Conservation (phyloP, 2,113 vertebrate species). For the Fregata magnificens region DNA sequence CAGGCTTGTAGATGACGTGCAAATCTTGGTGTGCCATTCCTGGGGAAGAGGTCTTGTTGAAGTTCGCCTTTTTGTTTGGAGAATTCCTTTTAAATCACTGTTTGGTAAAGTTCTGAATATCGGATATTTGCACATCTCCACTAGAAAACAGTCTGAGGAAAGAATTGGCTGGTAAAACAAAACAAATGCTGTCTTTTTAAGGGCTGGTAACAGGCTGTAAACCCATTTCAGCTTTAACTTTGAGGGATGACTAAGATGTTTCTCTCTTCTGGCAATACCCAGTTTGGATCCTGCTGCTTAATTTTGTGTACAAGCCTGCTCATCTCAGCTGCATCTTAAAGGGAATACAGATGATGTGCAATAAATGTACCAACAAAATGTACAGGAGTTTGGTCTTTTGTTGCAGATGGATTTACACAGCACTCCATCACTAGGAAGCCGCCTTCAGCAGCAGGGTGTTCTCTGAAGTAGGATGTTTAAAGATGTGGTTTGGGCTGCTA, state of each 20-base stretch:
- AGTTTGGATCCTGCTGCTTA: not conserved
- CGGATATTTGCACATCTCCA: not conserved
- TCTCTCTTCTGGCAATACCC: not conserved
- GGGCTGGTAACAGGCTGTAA: not conserved
- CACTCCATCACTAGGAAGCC: accelerated
- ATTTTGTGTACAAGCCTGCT: not conserved
- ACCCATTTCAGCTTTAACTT: not conserved
- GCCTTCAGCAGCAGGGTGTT: not conserved
- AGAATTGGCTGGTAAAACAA: not conserved
- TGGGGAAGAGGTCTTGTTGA: not conserved
- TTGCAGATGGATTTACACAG: not conserved
- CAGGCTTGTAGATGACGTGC: not conserved
- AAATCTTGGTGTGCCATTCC: not conserved
- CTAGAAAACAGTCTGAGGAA: not conserved
- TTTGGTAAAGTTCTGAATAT: not conserved
- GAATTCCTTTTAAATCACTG: not conserved
- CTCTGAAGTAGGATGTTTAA: not conserved
- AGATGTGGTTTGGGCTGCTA: not conserved
- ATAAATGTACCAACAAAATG: accelerated
- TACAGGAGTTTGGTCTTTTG: not conserved
- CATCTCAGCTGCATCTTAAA: not conserved
- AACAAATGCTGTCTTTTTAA: not conserved
- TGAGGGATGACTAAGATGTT: not conserved
- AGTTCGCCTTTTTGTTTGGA: not conserved
- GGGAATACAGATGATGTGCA: not conserved